These are phyloP conservation scores for Propsilocerus akamusi DNA, from an alignment of 1,140 invertebrate species.

Conservation along the genomic window DNA sequence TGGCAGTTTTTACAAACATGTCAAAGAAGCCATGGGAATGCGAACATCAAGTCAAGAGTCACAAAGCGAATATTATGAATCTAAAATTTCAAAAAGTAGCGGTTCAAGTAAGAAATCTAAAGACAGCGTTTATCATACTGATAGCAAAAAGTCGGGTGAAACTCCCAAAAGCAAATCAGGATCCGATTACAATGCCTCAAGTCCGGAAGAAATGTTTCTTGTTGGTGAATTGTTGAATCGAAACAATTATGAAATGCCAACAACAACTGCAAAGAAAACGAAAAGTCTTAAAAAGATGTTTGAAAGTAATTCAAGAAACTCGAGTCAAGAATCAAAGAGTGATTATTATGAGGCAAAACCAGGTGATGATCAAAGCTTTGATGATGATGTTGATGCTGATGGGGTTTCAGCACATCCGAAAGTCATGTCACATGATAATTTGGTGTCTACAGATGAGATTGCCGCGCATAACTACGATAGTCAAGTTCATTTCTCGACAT, in stretches of 20 bases:
- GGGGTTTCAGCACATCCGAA: conserved; percentile 14
- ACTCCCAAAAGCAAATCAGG: conserved; percentile 31
- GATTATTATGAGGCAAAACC: conserved; percentile 40
- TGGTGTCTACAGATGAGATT: conserved; percentile 31
- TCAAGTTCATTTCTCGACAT: conserved; percentile 38
- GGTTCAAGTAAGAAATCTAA: conserved; percentile 39
- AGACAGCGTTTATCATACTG: conserved; percentile 38
- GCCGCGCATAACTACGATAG: conserved; percentile 38
- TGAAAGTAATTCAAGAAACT: conserved; percentile 29
- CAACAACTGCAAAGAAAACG: conserved; percentile 21
- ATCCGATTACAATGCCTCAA: conserved; percentile 35
- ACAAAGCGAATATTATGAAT: conserved; percentile 42
- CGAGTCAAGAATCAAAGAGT: conserved; percentile 42
- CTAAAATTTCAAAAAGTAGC: conserved; percentile 38
- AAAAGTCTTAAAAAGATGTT: conserved; percentile 21
- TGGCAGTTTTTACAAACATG: conserved; percentile 43
- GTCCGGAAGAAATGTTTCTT: conserved; percentile 34
- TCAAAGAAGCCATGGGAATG: conserved; percentile 35
- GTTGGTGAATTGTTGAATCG: conserved; percentile 16
- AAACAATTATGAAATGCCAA: conserved; percentile 23
- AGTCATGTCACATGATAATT: conserved; percentile 32
- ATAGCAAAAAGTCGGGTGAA: conserved; percentile 39
- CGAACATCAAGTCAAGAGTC: conserved; percentile 44
- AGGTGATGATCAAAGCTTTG: conserved; percentile 7
- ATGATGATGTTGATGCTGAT: conserved; percentile 14